A percentile compares a stretch with the other conserved stretches of the same genome.
Conservation (phyloP, 2,113 vertebrate genomes). For the Cariama cristata region DNA sequence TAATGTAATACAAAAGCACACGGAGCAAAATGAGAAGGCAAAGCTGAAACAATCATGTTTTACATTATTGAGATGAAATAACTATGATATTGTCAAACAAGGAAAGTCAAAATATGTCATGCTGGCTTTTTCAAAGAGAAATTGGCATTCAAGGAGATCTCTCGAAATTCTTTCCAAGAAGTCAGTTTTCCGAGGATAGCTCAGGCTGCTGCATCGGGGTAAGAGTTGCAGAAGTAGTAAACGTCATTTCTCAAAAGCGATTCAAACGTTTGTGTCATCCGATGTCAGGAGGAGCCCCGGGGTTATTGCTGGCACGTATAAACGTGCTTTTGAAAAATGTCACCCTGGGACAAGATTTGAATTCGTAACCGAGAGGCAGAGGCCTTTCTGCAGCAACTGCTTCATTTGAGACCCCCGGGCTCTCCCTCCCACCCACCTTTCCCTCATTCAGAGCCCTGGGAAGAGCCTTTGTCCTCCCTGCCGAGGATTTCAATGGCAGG, state of each 20-base stretch:
- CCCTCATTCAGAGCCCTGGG: background rate
- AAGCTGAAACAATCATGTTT: slow-evolving; percentile 18
- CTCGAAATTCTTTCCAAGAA: background rate
- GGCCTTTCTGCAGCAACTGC: background rate
- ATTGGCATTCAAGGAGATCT: background rate
- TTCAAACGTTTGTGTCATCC: background rate
- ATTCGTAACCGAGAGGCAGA: background rate
- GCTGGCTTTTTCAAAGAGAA: background rate
- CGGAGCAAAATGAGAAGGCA: slow-evolving; percentile 14
- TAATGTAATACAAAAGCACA: slow-evolving; percentile 16
- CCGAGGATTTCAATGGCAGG: background rate
- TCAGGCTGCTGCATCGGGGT: background rate
- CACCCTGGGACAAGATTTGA: background rate
- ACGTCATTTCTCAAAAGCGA: background rate
- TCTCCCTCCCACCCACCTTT: background rate
- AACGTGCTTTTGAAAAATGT: background rate
- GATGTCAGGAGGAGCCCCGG: background rate
- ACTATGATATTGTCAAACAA: slow-evolving; percentile 56
- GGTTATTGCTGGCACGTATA: background rate
- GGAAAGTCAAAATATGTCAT: slow-evolving; percentile 62
- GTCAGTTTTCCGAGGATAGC: background rate
- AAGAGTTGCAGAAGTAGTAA: background rate
- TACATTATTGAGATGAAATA: slow-evolving; percentile 35
- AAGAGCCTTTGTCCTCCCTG: background rate
- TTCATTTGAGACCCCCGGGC: background rate